A percentile compares a stretch with the other conserved stretches of the same genome.
Evolutionary conservation across 2,888 invertebrate genomes (phyloP).

Genomic region (Lumbricus terrestris): DNA sequence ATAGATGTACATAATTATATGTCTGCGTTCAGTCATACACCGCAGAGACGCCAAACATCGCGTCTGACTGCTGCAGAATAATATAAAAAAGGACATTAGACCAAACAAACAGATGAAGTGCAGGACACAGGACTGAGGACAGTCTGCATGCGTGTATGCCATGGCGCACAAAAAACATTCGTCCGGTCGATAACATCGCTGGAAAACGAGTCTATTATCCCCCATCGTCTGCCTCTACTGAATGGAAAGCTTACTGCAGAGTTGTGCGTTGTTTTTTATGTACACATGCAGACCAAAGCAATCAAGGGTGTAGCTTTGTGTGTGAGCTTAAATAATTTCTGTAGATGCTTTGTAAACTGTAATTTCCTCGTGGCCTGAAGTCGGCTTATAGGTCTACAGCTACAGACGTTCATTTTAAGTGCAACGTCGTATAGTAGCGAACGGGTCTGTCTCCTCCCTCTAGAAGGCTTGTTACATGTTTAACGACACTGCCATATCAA

Average conservation of each 20-base stretch:
- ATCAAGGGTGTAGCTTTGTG: not conserved
- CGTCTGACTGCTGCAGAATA: not conserved
- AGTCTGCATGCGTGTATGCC: too few species aligned
- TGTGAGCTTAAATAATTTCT: not conserved
- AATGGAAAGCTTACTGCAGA: not conserved
- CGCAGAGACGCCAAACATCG: too few species aligned
- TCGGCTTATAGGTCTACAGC: too few species aligned
- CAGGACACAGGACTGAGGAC: too few species aligned
- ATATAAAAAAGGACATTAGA: not conserved
- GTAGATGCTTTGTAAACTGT: not conserved
- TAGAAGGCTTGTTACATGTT: too few species aligned
- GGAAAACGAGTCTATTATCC: not conserved
- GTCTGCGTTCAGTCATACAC: too few species aligned
- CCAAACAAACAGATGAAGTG: slow-evolving; percentile 3
- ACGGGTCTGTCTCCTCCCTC: not conserved
- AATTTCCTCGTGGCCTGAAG: not conserved
- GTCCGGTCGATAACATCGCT: not conserved
- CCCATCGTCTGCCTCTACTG: not conserved
- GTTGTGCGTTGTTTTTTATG: not conserved
- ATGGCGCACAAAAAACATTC: not conserved
- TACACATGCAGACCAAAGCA: not conserved
- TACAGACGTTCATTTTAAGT: not conserved
- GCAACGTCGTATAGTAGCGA: not conserved
- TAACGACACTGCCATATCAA: too few species aligned
- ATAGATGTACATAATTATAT: too few species aligned